phyloP scores from a whole-genome alignment of 2,113 vertebrate species.

The Ancistrus triradiatus region DNA sequence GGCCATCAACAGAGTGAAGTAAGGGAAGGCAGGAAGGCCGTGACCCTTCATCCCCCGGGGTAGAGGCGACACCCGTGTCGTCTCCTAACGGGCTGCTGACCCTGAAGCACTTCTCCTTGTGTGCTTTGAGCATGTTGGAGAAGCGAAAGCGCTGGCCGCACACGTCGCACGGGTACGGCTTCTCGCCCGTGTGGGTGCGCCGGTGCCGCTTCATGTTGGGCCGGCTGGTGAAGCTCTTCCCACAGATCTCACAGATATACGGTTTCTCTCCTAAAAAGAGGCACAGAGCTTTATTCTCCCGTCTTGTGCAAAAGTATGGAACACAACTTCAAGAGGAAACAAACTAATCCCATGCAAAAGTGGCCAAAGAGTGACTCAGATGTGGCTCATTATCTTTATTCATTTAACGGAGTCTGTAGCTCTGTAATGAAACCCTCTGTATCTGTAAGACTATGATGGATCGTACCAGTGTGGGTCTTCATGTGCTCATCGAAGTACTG shows the following conservation, averaged over 20 bases:
- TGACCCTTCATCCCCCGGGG: conserved; percentile 53
- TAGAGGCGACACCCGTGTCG: conserved; percentile 50
- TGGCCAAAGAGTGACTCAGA: no score
- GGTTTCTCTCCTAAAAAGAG: conserved; percentile 93
- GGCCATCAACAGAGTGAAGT: conserved; percentile 67
- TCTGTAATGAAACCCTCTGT: no score
- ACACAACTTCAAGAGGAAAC: no score
- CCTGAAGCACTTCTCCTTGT: conserved; percentile 94
- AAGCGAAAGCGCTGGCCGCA: conserved; percentile 96
- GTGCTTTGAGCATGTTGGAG: conserved; percentile 98
- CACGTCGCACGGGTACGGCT: conserved; percentile 92
- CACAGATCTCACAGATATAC: conserved; percentile 96
- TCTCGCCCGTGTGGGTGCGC: conserved; percentile 94
- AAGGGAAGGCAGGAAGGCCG: conserved; percentile 63
- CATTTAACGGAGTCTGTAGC: no score
- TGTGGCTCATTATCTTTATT: no score
- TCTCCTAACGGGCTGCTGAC: conserved; percentile 76
- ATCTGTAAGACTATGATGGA: no score
- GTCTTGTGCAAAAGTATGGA: no score
- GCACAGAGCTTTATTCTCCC: no score
- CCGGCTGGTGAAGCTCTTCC: conserved; percentile 97
- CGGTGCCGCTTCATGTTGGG: conserved; percentile 98
- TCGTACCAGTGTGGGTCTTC: conserved; percentile 80
- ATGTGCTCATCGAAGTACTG: conserved; percentile 98
- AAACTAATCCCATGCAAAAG: no score